phyloP scores from a whole-genome alignment of 2,888 invertebrate species.

The Drosophila limbata region DNA sequence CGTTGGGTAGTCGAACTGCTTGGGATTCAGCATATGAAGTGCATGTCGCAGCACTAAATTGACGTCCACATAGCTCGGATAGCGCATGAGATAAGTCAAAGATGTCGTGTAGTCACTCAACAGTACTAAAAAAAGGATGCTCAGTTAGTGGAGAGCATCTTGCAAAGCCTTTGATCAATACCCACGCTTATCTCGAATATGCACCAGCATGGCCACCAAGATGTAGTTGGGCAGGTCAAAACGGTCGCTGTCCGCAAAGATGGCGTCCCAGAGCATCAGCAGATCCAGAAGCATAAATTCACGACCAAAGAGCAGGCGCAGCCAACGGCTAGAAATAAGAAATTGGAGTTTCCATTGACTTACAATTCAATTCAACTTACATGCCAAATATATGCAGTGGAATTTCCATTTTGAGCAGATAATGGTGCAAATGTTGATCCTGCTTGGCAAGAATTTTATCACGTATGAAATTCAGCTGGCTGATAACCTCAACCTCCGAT shows the following conservation, averaged over 20 bases:
- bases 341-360: background rate
- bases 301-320: slow-evolving; percentile 92
- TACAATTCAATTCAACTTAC: slow-evolving; percentile 86
- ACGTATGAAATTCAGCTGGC: slow-evolving; percentile 87
- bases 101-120: slow-evolving; percentile 88
- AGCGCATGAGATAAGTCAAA: slow-evolving; percentile 89
- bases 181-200: slow-evolving; percentile 90
- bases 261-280: slow-evolving; percentile 92
- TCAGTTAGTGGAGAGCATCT: background rate
- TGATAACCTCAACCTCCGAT: slow-evolving; percentile 87
- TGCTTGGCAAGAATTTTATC: slow-evolving; percentile 89
- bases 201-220: slow-evolving; percentile 91
- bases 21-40: slow-evolving; percentile 86
- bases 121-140: slow-evolving; percentile 85
- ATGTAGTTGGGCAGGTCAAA: slow-evolving; percentile 88
- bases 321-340: slow-evolving; percentile 90
- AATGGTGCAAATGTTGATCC: slow-evolving; percentile 88
- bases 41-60: slow-evolving; percentile 88
- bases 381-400: slow-evolving; percentile 95
- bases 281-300: slow-evolving; percentile 93
- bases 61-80: slow-evolving; percentile 88
- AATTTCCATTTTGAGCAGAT: slow-evolving; percentile 90
- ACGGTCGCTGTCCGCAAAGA: slow-evolving; percentile 89
- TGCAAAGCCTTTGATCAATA: background rate
- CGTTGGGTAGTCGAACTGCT: slow-evolving; percentile 83